These are phyloP conservation scores for Nemurella pictetii DNA, from an alignment of 2,888 invertebrate genomes.

Conservation along the genomic window DNA sequence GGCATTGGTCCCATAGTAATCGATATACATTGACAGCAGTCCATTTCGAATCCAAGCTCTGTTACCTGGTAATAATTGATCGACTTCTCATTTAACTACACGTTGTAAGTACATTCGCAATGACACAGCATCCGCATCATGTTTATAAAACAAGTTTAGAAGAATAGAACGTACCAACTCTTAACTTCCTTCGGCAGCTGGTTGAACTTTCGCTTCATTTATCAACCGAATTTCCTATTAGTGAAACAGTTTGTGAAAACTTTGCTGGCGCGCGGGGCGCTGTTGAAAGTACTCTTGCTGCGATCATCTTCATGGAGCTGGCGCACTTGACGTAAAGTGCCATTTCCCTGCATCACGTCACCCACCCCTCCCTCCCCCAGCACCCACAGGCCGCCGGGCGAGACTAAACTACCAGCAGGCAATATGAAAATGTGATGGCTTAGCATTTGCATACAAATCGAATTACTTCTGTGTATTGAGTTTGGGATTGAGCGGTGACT, in stretches of 20 bases:
- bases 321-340: neutral
- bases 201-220: slow-evolving; percentile 37
- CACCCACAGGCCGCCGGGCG: no score
- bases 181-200: no score
- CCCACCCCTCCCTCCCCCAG: slow-evolving; percentile 12
- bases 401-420: no score
- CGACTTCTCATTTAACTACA: no score
- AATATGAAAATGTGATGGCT: slow-evolving; percentile 46
- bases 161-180: no score
- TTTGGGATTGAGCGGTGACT: slow-evolving; percentile 52
- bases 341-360: neutral
- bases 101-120: no score
- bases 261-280: neutral
- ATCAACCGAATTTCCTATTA: slow-evolving; percentile 42
- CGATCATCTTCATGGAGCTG: neutral
- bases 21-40: no score
- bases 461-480: slow-evolving; percentile 51
- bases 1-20: no score
- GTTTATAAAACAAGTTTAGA: no score
- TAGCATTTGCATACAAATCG: slow-evolving; percentile 52
- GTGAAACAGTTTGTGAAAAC: slow-evolving; percentile 39
- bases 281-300: neutral
- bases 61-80: no score
- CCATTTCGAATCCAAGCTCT: no score
- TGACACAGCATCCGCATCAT: no score